phyloP scores from a whole-genome alignment of 2,888 invertebrate genomes.

The Rhagonycha fulva region DNA sequence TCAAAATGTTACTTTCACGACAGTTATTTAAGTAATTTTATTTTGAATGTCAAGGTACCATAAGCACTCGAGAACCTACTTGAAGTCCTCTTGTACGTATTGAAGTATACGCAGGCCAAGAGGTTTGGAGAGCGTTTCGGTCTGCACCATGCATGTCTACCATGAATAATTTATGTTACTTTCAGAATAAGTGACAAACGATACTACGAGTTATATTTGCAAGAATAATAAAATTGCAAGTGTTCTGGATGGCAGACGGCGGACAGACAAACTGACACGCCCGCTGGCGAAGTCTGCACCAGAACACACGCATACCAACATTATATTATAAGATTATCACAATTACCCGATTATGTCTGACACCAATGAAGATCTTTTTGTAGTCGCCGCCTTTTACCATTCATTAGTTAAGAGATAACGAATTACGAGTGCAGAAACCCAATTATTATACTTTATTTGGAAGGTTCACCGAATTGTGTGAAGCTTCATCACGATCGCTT shows the following conservation, averaged over 20 bases:
- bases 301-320: conserved; percentile 37
- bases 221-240: background rate
- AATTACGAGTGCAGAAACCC: background rate
- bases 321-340: conserved; percentile 42
- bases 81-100: background rate
- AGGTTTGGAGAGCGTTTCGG: background rate
- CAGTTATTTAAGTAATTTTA: background rate
- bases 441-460: background rate
- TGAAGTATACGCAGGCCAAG: background rate
- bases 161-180: background rate
- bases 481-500: background rate
- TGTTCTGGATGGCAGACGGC: conserved; percentile 34
- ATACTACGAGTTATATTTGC: background rate
- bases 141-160: background rate
- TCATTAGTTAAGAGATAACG: background rate
- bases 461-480: background rate
- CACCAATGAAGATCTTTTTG: conserved; percentile 37
- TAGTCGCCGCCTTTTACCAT: conserved; percentile 2
- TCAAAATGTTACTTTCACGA: background rate
- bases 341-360: conserved; percentile 42
- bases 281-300: conserved; percentile 36
- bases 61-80: background rate
- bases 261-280: conserved; percentile 41
- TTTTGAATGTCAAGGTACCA: background rate
- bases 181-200: background rate